A percentile compares a stretch with the other conserved stretches of the same genome.
Conservation (phyloP, 2,113 vertebrate species). For the Gymnorhina tibicen region DNA sequence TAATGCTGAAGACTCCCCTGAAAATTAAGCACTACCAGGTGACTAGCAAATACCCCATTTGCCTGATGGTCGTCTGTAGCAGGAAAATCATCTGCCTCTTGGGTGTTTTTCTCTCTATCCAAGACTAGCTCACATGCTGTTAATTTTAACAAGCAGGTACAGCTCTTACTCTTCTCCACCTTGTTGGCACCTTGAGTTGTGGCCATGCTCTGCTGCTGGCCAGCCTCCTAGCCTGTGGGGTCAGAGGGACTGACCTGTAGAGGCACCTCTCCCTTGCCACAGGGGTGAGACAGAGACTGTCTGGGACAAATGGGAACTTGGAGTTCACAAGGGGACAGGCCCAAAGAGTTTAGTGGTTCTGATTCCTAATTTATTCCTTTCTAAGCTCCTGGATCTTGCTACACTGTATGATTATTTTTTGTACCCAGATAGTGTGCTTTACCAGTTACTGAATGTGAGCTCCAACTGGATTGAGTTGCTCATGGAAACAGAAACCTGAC, state of each 20-base stretch:
- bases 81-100: not conserved
- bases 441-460: not conserved
- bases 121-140: not conserved
- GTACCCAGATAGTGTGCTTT: not conserved
- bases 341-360: not conserved
- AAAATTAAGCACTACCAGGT: not conserved
- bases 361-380: not conserved
- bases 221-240: not conserved
- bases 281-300: not conserved
- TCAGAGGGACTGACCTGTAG: not conserved
- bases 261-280: not conserved
- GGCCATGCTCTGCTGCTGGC: not conserved
- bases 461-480: slow-evolving; percentile 34
- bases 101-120: not conserved
- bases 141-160: not conserved
- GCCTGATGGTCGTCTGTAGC: not conserved
- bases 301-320: not conserved
- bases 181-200: not conserved
- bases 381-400: not conserved
- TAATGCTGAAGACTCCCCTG: not conserved
- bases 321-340: not conserved
- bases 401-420: not conserved
- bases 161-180: not conserved
- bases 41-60: not conserved
- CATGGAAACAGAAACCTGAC: not conserved